Evolutionary conservation across 1,140 invertebrate species (phyloP).

Genomic region (Drosophila auraria): DNA sequence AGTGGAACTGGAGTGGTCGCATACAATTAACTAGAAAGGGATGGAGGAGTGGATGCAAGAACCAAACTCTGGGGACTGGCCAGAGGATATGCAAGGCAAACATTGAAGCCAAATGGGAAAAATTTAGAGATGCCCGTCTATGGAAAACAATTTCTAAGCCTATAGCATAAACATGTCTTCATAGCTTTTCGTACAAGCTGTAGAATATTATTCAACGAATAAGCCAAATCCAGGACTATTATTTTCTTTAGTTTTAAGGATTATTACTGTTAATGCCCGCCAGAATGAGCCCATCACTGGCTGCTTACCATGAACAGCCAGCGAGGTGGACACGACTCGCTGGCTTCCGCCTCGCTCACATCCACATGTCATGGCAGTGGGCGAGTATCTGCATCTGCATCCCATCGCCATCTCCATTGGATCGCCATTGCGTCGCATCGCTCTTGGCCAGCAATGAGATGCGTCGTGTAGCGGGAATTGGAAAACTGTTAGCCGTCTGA

Average conservation of each 20-base stretch:
- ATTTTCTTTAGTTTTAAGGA: background rate
- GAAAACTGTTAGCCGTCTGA: slow-evolving; percentile 60
- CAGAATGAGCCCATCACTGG: background rate
- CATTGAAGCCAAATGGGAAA: slow-evolving; percentile 26
- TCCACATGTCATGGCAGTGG: slow-evolving; percentile 3
- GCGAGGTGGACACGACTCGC: slow-evolving; percentile 7
- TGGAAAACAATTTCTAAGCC: no score
- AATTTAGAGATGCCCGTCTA: slow-evolving; percentile 15
- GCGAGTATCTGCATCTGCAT: slow-evolving; percentile 14
- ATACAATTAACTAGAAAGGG: slow-evolving; percentile 8
- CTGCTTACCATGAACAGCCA: slow-evolving; percentile 3
- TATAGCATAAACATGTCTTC: no score
- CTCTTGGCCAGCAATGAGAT: slow-evolving; percentile 56
- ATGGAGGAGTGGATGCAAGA: background rate
- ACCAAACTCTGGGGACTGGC: slow-evolving; percentile 9
- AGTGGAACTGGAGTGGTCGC: slow-evolving; percentile 8
- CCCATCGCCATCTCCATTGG: background rate
- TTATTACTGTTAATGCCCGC: background rate
- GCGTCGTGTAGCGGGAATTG: slow-evolving; percentile 62
- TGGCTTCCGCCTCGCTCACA: slow-evolving; percentile 1
- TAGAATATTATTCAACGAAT: no score
- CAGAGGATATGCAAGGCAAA: slow-evolving; percentile 47
- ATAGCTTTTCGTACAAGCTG: no score
- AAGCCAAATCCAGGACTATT: background rate
- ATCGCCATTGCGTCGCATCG: slow-evolving; percentile 29